Conservation (phyloP, 2,113 vertebrate species). For the Pseudorasbora parva region DNA sequence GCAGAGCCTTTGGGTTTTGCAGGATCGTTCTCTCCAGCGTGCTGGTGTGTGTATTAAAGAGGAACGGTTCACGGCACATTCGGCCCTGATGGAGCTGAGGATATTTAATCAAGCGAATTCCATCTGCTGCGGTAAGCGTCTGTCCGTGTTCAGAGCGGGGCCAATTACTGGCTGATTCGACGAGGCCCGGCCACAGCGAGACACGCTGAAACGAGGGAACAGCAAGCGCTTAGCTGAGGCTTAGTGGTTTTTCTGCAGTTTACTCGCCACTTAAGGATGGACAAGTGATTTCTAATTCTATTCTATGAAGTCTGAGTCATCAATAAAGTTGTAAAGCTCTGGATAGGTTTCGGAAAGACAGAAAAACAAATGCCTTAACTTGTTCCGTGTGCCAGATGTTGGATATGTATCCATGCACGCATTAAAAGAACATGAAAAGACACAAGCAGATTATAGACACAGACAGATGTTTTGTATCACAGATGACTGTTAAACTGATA, state of each 20-base stretch:
- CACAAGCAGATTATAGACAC: background rate
- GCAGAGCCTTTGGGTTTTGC: background rate
- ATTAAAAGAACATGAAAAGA: background rate
- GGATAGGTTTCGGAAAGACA: background rate
- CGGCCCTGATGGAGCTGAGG: slow-evolving; percentile 32
- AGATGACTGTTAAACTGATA: slow-evolving; percentile 12
- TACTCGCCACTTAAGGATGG: background rate
- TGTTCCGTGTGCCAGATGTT: background rate
- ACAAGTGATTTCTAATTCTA: slow-evolving; percentile 35
- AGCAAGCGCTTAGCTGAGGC: background rate
- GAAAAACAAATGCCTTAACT: background rate
- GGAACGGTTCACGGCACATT: slow-evolving; percentile 25
- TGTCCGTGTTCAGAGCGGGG: slow-evolving; percentile 19
- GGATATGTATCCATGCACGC: too few species aligned
- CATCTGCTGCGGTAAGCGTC: slow-evolving; percentile 39
- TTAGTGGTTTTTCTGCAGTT: slow-evolving; percentile 36
- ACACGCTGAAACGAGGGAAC: background rate
- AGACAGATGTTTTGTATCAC: background rate
- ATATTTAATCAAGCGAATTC: slow-evolving; percentile 54
- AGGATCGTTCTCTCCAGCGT: background rate
- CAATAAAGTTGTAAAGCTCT: slow-evolving; percentile 11
- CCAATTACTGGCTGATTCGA: slow-evolving; percentile 53
- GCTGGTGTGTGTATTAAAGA: background rate
- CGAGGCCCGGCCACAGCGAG: slow-evolving; percentile 24
- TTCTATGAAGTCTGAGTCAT: slow-evolving; percentile 36